Conservation (phyloP, 2,113 vertebrate genomes). For the Zingel zingel region DNA sequence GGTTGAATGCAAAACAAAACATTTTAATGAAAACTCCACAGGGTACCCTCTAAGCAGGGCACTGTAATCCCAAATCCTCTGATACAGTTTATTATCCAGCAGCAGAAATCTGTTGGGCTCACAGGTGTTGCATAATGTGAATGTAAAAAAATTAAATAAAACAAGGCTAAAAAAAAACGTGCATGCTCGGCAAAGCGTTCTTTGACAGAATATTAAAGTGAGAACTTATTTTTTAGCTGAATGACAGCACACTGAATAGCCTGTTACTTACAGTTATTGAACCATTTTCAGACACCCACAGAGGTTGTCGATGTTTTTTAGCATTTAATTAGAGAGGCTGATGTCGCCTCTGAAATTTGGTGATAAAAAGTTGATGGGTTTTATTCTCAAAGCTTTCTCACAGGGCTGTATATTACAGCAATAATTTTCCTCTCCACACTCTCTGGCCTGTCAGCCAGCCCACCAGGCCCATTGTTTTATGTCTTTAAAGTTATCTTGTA, state of each 20-base stretch:
- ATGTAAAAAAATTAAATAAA: neutral
- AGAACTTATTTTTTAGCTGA: neutral
- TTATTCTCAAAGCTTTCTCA: constrained; percentile 41
- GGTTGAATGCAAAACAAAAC: constrained; percentile 14
- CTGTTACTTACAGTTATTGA: constrained; percentile 28
- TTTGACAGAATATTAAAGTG: constrained; percentile 4
- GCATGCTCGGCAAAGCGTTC: constrained; percentile 6
- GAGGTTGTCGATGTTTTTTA: constrained; percentile 47
- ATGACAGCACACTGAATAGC: constrained; percentile 22
- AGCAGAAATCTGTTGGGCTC: neutral
- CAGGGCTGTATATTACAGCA: neutral
- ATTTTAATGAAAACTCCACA: constrained; percentile 10
- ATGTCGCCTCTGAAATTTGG: constrained; percentile 41
- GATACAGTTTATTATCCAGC: neutral
- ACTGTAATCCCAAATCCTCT: neutral
- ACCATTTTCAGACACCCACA: constrained; percentile 32
- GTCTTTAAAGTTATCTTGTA: constrained; percentile 51
- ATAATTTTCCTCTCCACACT: constrained; percentile 18
- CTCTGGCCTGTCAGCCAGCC: constrained; percentile 16
- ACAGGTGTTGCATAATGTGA: neutral
- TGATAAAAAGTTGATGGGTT: constrained; percentile 57
- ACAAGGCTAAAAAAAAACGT: neutral
- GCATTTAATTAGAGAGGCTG: constrained; percentile 63
- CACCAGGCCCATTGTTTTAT: constrained; percentile 37
- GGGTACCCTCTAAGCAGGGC: neutral